Evolutionary conservation across 2,888 invertebrate genomes (phyloP).

Genomic region (Congeria kusceri): DNA sequence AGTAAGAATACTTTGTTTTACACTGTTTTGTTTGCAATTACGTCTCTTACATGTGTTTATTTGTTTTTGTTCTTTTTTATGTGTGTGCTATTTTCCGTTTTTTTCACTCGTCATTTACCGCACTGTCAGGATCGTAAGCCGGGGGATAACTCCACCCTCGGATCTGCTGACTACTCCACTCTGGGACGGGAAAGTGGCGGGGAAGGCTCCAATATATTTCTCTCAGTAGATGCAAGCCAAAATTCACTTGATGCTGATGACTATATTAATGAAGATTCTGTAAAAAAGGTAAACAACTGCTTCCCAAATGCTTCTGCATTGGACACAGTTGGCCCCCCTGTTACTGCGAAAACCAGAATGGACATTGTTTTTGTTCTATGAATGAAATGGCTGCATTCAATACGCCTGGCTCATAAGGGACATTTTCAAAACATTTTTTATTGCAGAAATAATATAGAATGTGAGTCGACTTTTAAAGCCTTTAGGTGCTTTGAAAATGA

Average conservation of each 20-base stretch:
- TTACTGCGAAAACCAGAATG: too few species aligned
- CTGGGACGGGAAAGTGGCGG: constrained; percentile 65
- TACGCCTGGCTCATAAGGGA: too few species aligned
- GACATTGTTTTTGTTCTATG: too few species aligned
- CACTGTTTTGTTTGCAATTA: too few species aligned
- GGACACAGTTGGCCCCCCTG: too few species aligned
- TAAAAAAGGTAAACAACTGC: constrained; percentile 76
- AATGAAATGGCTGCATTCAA: too few species aligned
- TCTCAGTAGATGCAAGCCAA: constrained; percentile 74
- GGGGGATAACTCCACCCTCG: constrained; percentile 73
- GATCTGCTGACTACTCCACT: constrained; percentile 71
- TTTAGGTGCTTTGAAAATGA: too few species aligned
- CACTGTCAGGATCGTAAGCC: constrained; percentile 19
- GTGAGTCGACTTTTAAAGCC: too few species aligned
- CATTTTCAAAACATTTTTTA: too few species aligned
- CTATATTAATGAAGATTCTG: constrained; percentile 72
- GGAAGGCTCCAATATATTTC: constrained; percentile 53
- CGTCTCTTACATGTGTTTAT: not conserved
- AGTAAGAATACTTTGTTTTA: too few species aligned
- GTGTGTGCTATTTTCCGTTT: constrained; percentile 4
- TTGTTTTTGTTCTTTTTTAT: not conserved
- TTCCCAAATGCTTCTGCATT: too few species aligned
- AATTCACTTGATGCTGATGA: constrained; percentile 79
- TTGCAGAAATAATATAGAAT: too few species aligned
- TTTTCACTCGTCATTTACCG: not conserved